A percentile compares a stretch with the other conserved stretches of the same genome.
Conservation (phyloP, 2,797 vertebrate species). For the Bucorvus abyssinicus region DNA sequence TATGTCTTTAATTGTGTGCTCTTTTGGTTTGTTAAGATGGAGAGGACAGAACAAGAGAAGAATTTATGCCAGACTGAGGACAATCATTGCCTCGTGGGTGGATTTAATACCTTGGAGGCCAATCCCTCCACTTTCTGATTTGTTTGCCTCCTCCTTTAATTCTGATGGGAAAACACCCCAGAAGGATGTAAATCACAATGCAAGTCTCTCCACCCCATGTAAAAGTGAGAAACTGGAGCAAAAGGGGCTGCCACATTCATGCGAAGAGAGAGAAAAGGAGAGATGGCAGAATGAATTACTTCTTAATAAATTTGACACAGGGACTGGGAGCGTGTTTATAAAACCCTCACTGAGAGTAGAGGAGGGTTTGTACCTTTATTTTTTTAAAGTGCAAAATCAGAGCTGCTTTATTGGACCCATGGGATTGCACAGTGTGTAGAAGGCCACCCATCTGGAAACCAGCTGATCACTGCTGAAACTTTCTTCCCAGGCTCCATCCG, state of each 20-base stretch:
- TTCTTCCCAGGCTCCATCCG: slow-evolving; percentile 50
- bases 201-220: background rate
- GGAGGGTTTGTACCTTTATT: slow-evolving; percentile 49
- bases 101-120: slow-evolving; percentile 70
- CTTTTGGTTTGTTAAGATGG: background rate
- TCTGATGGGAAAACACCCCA: slow-evolving; percentile 75
- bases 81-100: slow-evolving; percentile 76
- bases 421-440: slow-evolving; percentile 52
- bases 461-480: slow-evolving; percentile 78
- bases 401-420: slow-evolving; percentile 59
- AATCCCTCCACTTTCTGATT: slow-evolving; percentile 68
- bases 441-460: slow-evolving; percentile 87
- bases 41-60: background rate
- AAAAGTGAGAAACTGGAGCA: slow-evolving; percentile 44
- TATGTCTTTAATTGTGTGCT: background rate
- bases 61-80: slow-evolving; percentile 70
- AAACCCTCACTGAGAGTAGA: slow-evolving; percentile 45
- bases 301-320: slow-evolving; percentile 69
- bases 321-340: slow-evolving; percentile 65
- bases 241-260: background rate
- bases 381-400: slow-evolving; percentile 59
- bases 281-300: slow-evolving; percentile 42
- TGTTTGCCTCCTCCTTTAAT: slow-evolving; percentile 69
- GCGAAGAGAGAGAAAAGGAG: background rate
- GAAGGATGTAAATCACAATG: slow-evolving; percentile 76